phyloP scores from a whole-genome alignment of 2,888 invertebrate species.

The Drosophila vallismaia region DNA sequence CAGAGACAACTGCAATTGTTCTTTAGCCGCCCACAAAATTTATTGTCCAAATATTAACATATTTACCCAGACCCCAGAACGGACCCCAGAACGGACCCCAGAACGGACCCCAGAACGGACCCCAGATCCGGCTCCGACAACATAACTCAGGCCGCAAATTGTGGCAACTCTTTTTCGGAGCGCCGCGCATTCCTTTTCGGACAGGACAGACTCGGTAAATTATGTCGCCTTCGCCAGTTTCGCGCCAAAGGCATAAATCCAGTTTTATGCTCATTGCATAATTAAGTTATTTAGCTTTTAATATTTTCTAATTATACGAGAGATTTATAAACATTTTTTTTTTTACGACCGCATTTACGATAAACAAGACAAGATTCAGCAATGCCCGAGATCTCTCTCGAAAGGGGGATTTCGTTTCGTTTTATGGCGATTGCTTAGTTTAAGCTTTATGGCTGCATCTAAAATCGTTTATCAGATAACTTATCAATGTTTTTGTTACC shows the following conservation, averaged over 20 bases:
- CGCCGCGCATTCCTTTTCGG: conserved; percentile 33
- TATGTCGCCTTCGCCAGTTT: conserved; percentile 61
- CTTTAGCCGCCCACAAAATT: conserved; percentile 55
- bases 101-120: conserved; percentile 20
- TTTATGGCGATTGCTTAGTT: conserved; percentile 30
- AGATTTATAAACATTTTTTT: conserved; percentile 50
- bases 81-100: conserved; percentile 38
- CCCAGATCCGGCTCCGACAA: conserved; percentile 28
- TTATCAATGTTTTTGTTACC: conserved; percentile 25
- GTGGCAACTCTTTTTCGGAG: conserved; percentile 39
- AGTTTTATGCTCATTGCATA: conserved; percentile 66
- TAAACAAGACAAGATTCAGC: conserved; percentile 26
- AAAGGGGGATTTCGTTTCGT: conserved; percentile 8
- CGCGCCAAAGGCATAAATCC: conserved; percentile 59
- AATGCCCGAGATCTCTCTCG: conserved; percentile 19
- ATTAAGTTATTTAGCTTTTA: conserved; percentile 64
- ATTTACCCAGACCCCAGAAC: conserved; percentile 50
- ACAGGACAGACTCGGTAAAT: conserved; percentile 53
- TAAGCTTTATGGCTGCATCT: conserved; percentile 17
- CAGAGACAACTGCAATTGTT: conserved; percentile 68
- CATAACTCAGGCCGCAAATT: conserved; percentile 69
- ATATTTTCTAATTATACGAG: conserved; percentile 69
- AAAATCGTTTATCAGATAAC: conserved; percentile 40
- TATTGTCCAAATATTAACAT: conserved; percentile 78
- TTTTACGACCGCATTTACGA: conserved; percentile 45